These are phyloP conservation scores for Myopa testacea DNA, from an alignment of 2,888 invertebrate genomes.

Conservation along the genomic window DNA sequence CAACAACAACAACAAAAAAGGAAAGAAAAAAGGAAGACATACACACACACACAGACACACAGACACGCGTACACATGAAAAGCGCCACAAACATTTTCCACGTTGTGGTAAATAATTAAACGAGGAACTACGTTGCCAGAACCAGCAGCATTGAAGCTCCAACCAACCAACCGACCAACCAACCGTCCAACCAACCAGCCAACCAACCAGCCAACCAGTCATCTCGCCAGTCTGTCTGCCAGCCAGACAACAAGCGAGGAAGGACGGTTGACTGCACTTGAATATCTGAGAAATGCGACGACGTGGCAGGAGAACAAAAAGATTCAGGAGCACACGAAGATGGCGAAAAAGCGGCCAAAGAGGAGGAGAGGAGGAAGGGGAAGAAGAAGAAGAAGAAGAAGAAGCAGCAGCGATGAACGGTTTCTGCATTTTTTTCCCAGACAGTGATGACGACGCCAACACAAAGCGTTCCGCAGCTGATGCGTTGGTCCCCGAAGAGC, in stretches of 20 bases:
- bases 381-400: slow-evolving; percentile 7
- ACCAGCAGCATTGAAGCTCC: not conserved
- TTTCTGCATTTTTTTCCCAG: not conserved
- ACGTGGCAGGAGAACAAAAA: not conserved
- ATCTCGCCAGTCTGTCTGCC: too few relatives aligned
- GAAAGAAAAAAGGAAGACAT: not conserved
- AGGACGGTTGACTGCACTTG: slow-evolving; percentile 30
- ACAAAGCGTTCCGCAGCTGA: slow-evolving; percentile 1
- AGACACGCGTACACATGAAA: slow-evolving; percentile 5
- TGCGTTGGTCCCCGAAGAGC: slow-evolving; percentile 2
- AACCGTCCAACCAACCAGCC: too few relatives aligned
- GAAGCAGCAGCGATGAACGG: not conserved
- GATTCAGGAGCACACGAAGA: not conserved
- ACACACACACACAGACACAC: slow-evolving; percentile 28
- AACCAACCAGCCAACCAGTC: too few relatives aligned
- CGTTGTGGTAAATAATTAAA: slow-evolving; percentile 32
- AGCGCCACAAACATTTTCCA: slow-evolving; percentile 30
- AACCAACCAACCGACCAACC: not conserved
- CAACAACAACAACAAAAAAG: not conserved
- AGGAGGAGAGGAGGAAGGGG: not conserved
- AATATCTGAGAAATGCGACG: slow-evolving; percentile 23
- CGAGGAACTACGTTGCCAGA: slow-evolving; percentile 16
- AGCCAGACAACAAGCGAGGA: not conserved
- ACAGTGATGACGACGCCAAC: not conserved
- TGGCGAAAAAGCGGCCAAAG: not conserved